A percentile compares a stretch with the other conserved stretches of the same genome.
Conservation (phyloP, 2,888 invertebrate genomes). For the Cloeon dipterum region DNA sequence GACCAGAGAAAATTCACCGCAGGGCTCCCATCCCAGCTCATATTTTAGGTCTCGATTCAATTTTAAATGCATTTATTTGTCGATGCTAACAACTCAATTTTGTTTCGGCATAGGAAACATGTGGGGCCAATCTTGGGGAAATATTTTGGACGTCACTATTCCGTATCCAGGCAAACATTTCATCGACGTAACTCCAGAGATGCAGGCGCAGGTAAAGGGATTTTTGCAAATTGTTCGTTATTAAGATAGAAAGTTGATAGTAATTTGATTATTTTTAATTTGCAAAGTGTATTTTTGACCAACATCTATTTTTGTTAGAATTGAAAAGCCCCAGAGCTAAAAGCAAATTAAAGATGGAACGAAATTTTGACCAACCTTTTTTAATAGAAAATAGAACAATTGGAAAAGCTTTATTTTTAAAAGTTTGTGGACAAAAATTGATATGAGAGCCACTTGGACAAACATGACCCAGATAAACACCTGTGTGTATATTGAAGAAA, state of each 20-base stretch:
- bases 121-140: conserved; percentile 76
- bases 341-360: no score
- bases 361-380: no score
- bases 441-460: no score
- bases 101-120: conserved; percentile 37
- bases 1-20: conserved; percentile 53
- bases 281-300: not conserved
- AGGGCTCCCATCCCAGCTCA: conserved; percentile 70
- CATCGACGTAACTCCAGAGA: conserved; percentile 62
- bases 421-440: no score
- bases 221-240: not conserved
- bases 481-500: not conserved
- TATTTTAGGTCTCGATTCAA: conserved; percentile 34
- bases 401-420: no score
- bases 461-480: no score
- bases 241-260: no score
- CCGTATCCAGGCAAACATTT: conserved; percentile 69
- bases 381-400: no score
- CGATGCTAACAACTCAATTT: not conserved
- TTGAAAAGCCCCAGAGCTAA: no score
- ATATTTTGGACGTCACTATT: conserved; percentile 53
- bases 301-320: no score
- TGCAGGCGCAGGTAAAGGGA: conserved; percentile 44
- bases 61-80: not conserved
- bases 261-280: no score